Percentiles rank a stretch among this genome's conserved stretches.
These are phyloP conservation scores for Pardosa pseudoannulata DNA, from an alignment of 2,888 invertebrate species.

Conservation along the genomic window DNA sequence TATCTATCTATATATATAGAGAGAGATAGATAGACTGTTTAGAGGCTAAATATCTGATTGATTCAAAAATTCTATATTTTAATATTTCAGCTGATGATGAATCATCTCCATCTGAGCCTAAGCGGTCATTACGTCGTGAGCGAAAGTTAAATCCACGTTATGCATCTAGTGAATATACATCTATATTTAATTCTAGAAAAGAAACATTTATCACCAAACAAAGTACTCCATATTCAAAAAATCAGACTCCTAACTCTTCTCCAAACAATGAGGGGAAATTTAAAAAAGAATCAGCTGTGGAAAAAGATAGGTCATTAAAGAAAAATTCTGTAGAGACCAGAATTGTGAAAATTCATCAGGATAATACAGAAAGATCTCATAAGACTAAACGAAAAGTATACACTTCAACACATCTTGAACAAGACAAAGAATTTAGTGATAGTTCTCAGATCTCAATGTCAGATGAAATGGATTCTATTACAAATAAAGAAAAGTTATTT, in stretches of 20 bases:
- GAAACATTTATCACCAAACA: conserved; percentile 55
- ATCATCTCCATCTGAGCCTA: conserved; percentile 74
- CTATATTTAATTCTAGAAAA: conserved; percentile 76
- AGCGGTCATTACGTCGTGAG: conserved; percentile 76
- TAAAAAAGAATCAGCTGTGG: neutral
- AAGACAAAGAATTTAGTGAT: neutral
- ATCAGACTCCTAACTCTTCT: neutral
- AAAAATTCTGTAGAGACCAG: conserved; percentile 7
- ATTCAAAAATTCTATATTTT: too few relatives aligned
- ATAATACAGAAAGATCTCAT: neutral
- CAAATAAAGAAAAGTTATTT: neutral
- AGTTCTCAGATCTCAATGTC: neutral
- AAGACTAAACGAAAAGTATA: neutral
- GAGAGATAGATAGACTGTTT: too few relatives aligned
- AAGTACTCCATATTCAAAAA: neutral
- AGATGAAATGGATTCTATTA: neutral
- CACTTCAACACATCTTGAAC: neutral
- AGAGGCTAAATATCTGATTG: too few relatives aligned
- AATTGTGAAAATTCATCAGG: neutral
- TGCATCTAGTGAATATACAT: conserved; percentile 78
- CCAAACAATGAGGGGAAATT: neutral
- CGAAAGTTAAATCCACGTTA: conserved; percentile 78
- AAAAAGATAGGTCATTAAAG: neutral
- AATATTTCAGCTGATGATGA: conserved; percentile 40
- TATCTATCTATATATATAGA: too few relatives aligned